phyloP scores from a whole-genome alignment of 2,113 vertebrate species.

The Notothenia coriiceps region DNA sequence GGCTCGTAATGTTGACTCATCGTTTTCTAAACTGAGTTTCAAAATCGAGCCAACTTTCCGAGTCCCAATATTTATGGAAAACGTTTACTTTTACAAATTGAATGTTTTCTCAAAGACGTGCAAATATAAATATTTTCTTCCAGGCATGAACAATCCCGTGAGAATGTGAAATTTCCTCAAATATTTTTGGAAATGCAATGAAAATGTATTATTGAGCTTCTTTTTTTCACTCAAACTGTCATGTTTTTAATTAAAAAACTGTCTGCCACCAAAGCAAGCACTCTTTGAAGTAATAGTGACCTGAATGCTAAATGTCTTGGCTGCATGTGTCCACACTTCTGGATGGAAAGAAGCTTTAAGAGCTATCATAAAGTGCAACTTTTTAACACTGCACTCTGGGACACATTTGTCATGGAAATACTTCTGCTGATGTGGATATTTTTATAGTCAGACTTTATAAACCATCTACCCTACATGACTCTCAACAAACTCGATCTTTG shows the following conservation, averaged over 20 bases:
- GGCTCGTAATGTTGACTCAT: slow-evolving; percentile 3
- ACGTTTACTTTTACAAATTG: slow-evolving; percentile 20
- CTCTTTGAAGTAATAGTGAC: slow-evolving; percentile 69
- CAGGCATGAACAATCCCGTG: slow-evolving; percentile 28
- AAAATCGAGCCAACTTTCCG: background rate
- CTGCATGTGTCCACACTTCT: background rate
- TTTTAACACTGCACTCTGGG: slow-evolving; percentile 12
- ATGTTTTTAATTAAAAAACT: slow-evolving; percentile 61
- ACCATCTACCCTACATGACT: background rate
- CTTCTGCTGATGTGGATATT: slow-evolving; percentile 15
- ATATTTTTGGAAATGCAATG: slow-evolving; percentile 28
- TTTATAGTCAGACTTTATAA: slow-evolving; percentile 21
- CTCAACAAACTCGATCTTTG: background rate
- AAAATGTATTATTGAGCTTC: slow-evolving; percentile 42
- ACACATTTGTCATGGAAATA: slow-evolving; percentile 42
- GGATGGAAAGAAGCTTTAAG: background rate
- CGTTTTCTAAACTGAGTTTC: slow-evolving; percentile 9
- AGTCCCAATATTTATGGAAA: slow-evolving; percentile 1
- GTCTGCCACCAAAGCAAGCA: slow-evolving; percentile 33
- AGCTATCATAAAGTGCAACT: slow-evolving; percentile 10
- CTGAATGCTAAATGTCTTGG: slow-evolving; percentile 70
- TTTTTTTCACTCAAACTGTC: slow-evolving; percentile 33
- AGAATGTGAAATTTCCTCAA: slow-evolving; percentile 28
- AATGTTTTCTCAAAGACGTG: slow-evolving; percentile 12
- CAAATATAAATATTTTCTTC: slow-evolving; percentile 36